phyloP scores from a whole-genome alignment of 2,888 invertebrate genomes.

The Standfussiana lucernea region DNA sequence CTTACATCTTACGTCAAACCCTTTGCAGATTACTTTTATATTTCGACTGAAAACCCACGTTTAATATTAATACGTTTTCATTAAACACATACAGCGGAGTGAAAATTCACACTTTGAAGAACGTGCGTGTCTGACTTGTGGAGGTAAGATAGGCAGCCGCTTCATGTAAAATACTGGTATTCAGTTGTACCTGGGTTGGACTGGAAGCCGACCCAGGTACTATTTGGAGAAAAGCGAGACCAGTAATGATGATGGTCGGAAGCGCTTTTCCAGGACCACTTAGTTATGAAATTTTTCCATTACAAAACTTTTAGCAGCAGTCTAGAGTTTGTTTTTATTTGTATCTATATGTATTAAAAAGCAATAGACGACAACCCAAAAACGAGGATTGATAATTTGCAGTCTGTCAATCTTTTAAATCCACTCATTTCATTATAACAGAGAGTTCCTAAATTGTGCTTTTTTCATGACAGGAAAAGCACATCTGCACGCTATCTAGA shows the following conservation, averaged over 20 bases:
- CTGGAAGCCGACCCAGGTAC: background rate
- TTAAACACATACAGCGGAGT: slow-evolving; percentile 8
- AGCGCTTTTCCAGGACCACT: background rate
- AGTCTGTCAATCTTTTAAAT: background rate
- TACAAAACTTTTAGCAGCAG: background rate
- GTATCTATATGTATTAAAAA: background rate
- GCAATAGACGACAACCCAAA: background rate
- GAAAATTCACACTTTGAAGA: background rate
- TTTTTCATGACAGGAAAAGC: background rate
- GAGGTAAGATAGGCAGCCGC: background rate
- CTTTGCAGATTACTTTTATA: slow-evolving; percentile 62
- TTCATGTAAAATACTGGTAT: background rate
- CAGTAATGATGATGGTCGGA: background rate
- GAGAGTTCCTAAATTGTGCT: background rate
- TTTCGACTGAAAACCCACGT: slow-evolving; percentile 51
- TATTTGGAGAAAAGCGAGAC: background rate
- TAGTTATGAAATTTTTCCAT: background rate
- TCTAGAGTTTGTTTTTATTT: background rate
- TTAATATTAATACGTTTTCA: slow-evolving; percentile 29
- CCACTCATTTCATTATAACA: background rate
- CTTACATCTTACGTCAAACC: slow-evolving; percentile 63
- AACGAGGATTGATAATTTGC: background rate
- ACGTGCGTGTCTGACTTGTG: background rate
- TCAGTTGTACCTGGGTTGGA: background rate
- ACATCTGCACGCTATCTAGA: background rate